Percentiles rank a stretch among this genome's conserved stretches.
These are phyloP conservation scores for Argyra leucocephala DNA, from an alignment of 2,888 invertebrate genomes.

Conservation along the genomic window DNA sequence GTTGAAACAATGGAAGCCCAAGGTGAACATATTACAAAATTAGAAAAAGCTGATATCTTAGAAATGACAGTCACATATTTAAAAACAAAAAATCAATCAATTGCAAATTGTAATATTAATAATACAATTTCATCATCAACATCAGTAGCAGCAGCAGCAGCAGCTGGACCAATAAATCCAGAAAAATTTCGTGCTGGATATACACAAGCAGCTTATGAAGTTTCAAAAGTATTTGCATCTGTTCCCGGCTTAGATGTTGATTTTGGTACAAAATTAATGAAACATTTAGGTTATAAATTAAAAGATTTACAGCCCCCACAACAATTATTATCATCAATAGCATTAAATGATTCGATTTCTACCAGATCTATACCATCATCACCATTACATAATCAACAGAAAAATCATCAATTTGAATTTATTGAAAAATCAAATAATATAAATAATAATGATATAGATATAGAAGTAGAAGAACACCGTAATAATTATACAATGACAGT, in stretches of 20 bases:
- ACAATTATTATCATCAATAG: conserved; percentile 1
- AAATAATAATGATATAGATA: neutral
- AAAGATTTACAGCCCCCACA: conserved; percentile 44
- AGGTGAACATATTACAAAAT: conserved; percentile 79
- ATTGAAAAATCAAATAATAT: neutral
- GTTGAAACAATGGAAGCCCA: conserved; percentile 69
- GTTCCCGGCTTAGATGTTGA: conserved; percentile 78
- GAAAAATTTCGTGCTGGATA: conserved; percentile 81
- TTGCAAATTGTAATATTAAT: neutral
- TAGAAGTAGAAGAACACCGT: neutral
- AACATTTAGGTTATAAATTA: conserved; percentile 74
- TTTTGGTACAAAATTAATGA: conserved; percentile 78
- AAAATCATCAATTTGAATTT: neutral
- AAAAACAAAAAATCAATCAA: conserved; percentile 48
- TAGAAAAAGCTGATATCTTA: conserved; percentile 84
- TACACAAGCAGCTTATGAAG: conserved; percentile 81
- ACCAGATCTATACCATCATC: neutral
- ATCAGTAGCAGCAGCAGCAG: neutral
- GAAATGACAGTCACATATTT: conserved; percentile 68
- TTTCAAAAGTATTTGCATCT: conserved; percentile 72
- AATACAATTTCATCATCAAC: too few species aligned
- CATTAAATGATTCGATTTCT: neutral
- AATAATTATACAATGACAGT: neutral
- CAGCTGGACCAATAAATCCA: conserved; percentile 48
- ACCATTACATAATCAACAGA: neutral